These are phyloP conservation scores for Accipiter superciliosus DNA, from an alignment of 2,797 vertebrate species.

Conservation along the genomic window DNA sequence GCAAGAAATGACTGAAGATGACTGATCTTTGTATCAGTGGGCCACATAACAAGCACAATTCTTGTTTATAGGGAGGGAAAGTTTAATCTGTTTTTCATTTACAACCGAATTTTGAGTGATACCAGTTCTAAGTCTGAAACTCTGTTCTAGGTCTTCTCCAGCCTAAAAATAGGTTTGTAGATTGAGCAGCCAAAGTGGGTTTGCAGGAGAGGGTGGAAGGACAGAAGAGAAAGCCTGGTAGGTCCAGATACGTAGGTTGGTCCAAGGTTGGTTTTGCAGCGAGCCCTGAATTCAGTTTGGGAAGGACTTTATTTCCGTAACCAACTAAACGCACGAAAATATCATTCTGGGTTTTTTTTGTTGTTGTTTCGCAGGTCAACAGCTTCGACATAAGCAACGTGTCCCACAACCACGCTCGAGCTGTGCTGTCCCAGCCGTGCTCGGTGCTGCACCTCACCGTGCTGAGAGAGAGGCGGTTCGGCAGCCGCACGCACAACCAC, in stretches of 20 bases:
- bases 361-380: constrained; percentile 83
- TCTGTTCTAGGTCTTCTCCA: neutral
- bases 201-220: neutral
- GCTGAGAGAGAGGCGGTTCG: constrained; percentile 91
- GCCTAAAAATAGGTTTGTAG: neutral
- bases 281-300: neutral
- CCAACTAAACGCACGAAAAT: rapidly evolving
- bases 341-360: rapidly evolving
- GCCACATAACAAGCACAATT: neutral
- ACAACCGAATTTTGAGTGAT: neutral
- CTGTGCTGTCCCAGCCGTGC: constrained; percentile 91
- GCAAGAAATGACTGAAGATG: neutral
- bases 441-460: constrained; percentile 90
- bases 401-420: constrained; percentile 91
- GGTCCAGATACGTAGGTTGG: neutral
- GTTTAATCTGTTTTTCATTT: neutral
- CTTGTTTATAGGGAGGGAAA: neutral
- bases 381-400: constrained; percentile 96
- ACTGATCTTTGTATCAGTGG: neutral
- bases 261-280: neutral
- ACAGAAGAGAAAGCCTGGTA: neutral
- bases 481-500: constrained; percentile 70
- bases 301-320: neutral
- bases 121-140: neutral
- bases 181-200: neutral